These are phyloP conservation scores for Hyperoplus immaculatus DNA, from an alignment of 2,797 vertebrate genomes.

Conservation along the genomic window DNA sequence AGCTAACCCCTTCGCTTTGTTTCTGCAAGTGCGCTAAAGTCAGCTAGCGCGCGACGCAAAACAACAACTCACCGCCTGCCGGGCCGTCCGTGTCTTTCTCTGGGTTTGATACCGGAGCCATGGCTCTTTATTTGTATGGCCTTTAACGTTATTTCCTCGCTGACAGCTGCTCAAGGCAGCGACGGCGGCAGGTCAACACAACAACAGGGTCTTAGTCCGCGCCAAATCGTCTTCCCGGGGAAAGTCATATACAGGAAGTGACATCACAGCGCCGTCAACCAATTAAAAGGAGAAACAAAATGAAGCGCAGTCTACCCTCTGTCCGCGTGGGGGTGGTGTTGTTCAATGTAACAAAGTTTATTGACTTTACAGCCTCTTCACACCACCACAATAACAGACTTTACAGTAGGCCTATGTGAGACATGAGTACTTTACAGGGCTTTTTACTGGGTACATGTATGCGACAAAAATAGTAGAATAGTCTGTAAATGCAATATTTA, in stretches of 20 bases:
- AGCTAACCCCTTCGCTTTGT: conserved; percentile 33
- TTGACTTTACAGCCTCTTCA: background rate
- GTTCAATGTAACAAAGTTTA: background rate
- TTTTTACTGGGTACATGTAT: background rate
- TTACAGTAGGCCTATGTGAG: background rate
- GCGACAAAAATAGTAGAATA: no score
- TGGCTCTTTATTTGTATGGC: conserved; percentile 28
- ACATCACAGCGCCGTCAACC: conserved; percentile 41
- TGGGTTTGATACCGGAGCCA: conserved; percentile 84
- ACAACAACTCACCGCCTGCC: conserved; percentile 74
- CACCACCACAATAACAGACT: no score
- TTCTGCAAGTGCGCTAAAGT: background rate
- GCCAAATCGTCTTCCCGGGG: conserved; percentile 86
- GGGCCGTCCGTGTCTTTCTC: conserved; percentile 80
- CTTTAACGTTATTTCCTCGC: background rate
- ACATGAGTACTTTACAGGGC: no score
- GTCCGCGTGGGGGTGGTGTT: conserved; percentile 50
- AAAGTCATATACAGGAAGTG: conserved; percentile 86
- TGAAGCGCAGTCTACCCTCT: accelerated
- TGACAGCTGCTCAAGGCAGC: conserved; percentile 22
- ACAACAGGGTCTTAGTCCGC: conserved; percentile 74
- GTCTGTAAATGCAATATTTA: background rate
- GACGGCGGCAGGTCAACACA: conserved; percentile 54
- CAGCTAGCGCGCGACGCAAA: background rate
- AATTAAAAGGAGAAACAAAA: conserved; percentile 32